Evolutionary conservation across 2,113 vertebrate species (phyloP).

Genomic region (Oceanites oceanicus): DNA sequence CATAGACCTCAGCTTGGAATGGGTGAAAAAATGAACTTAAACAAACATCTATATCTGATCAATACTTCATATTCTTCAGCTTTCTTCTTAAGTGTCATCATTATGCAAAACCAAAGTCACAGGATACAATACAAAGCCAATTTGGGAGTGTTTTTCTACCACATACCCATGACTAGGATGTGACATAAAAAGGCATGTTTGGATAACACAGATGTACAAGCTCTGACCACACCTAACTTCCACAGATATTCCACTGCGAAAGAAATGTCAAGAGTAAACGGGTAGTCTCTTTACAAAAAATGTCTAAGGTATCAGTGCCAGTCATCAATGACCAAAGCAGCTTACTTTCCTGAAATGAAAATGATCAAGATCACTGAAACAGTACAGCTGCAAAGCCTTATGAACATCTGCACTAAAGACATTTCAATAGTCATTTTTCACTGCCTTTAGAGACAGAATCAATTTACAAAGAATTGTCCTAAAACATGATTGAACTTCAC

Average conservation of each 20-base stretch:
- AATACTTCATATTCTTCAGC: background rate
- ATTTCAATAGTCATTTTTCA: background rate
- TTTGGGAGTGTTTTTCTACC: background rate
- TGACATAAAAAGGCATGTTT: background rate
- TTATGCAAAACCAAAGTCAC: background rate
- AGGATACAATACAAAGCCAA: background rate
- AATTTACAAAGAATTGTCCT: background rate
- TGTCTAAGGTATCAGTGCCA: background rate
- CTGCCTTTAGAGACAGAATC: background rate
- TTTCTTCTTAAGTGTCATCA: background rate
- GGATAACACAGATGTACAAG: background rate
- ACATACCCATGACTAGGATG: background rate
- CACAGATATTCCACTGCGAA: background rate
- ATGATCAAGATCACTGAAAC: background rate
- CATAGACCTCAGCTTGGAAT: background rate
- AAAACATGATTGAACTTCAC: background rate
- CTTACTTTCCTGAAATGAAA: background rate
- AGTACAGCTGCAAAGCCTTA: background rate
- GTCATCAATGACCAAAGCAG: background rate
- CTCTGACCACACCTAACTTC: background rate
- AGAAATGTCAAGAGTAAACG: background rate
- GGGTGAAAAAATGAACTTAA: background rate
- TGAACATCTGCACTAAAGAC: background rate
- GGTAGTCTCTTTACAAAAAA: background rate
- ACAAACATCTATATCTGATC: background rate